Evolutionary conservation across 2,888 invertebrate genomes (phyloP).

Genomic region (Minunthozetes semirufus): DNA sequence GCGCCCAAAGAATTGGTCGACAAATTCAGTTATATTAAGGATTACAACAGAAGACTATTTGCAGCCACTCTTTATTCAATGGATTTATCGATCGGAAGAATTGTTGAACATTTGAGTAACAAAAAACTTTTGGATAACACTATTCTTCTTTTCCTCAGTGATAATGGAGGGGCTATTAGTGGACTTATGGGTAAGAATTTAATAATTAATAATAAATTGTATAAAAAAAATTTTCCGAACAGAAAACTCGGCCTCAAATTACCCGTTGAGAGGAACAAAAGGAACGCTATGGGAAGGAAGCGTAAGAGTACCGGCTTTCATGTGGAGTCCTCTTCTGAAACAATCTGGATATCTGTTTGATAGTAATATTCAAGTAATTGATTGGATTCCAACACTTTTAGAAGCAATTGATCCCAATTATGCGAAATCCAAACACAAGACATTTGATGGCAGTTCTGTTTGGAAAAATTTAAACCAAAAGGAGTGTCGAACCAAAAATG

Average conservation of each 20-base stretch:
- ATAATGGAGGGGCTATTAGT: constrained; percentile 62
- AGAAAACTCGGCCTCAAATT: constrained; percentile 44
- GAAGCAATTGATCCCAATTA: constrained; percentile 42
- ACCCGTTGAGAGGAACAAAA: constrained; percentile 57
- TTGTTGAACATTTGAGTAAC: constrained; percentile 62
- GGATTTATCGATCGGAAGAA: constrained; percentile 73
- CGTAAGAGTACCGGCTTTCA: constrained; percentile 66
- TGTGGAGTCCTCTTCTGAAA: constrained; percentile 66
- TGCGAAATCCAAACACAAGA: background rate
- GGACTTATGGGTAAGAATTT: constrained; percentile 44
- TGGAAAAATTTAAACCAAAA: background rate
- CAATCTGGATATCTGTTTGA: constrained; percentile 56
- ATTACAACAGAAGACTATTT: constrained; percentile 45
- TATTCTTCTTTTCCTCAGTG: constrained; percentile 75
- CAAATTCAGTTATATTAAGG: constrained; percentile 45
- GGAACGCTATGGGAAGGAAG: constrained; percentile 91
- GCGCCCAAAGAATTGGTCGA: constrained; percentile 46
- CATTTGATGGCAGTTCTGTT: background rate
- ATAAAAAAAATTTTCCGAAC: background rate
- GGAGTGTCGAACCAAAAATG: background rate
- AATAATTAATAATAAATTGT: background rate
- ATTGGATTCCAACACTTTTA: constrained; percentile 81
- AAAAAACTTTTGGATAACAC: constrained; percentile 69
- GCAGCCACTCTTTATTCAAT: constrained; percentile 74
- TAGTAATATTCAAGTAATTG: constrained; percentile 69